Conservation (phyloP, 2,888 invertebrate genomes). For the Ischnus inquisitorius region DNA sequence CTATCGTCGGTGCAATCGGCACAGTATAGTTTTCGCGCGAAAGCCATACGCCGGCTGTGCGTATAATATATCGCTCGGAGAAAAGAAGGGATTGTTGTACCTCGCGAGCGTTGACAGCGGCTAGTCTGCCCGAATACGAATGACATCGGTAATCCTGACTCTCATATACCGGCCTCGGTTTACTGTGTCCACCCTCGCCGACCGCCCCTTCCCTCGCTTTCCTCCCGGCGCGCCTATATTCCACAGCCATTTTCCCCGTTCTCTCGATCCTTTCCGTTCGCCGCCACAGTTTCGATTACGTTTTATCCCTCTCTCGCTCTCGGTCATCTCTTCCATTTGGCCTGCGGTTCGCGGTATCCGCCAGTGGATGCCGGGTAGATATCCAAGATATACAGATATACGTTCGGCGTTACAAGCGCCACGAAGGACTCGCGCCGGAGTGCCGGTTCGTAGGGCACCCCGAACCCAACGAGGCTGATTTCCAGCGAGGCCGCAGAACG, state of each 20-base stretch:
- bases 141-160: constrained; percentile 84
- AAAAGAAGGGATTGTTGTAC: constrained; percentile 6
- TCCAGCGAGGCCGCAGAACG: constrained; percentile 66
- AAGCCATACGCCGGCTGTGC: neutral
- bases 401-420: neutral
- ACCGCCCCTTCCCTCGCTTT: neutral
- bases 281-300: constrained; percentile 70
- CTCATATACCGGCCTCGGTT: constrained; percentile 78
- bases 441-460: constrained; percentile 46
- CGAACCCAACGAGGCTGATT: constrained; percentile 52
- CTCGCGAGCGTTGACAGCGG: constrained; percentile 81
- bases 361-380: constrained; percentile 49
- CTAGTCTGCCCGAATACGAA: constrained; percentile 84
- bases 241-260: constrained; percentile 78
- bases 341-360: constrained; percentile 67
- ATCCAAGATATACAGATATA: constrained; percentile 46
- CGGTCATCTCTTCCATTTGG: constrained; percentile 66
- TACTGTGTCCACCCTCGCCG: constrained; percentile 66
- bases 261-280: constrained; percentile 67
- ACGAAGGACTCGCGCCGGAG: constrained; percentile 48
- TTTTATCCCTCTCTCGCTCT: constrained; percentile 49
- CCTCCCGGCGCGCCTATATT: constrained; percentile 75
- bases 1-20: constrained; percentile 24
- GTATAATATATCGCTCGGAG: constrained; percentile 23
- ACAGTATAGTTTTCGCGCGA: constrained; percentile 26